Percentiles rank a stretch among this genome's conserved stretches.
Evolutionary conservation across 2,113 vertebrate species (phyloP).

Genomic region (Thalassarche chlororhynchos): DNA sequence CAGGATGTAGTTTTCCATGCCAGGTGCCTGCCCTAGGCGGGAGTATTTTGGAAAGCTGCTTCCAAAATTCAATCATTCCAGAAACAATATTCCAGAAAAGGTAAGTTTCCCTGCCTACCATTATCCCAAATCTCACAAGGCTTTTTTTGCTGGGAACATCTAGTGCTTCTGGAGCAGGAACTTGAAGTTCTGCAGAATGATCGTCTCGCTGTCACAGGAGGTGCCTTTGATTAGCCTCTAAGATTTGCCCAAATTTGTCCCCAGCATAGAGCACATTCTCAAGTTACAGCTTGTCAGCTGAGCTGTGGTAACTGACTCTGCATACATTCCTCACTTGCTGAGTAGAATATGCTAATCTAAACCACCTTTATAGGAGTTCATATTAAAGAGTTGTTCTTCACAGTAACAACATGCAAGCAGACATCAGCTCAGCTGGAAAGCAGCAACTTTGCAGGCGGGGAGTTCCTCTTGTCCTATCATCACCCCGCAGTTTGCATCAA

Average conservation of each 20-base stretch:
- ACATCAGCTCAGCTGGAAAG: not conserved
- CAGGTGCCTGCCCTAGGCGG: not conserved
- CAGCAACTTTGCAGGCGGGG: not conserved
- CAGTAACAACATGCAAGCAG: not conserved
- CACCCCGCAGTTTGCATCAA: not conserved
- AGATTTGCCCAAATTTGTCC: slow-evolving; percentile 46
- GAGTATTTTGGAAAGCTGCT: slow-evolving; percentile 1
- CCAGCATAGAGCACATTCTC: not conserved
- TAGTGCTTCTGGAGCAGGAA: not conserved
- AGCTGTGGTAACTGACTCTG: slow-evolving; percentile 8
- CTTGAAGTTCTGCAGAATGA: not conserved
- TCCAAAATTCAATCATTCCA: not conserved
- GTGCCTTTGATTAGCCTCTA: not conserved
- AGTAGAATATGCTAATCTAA: slow-evolving; percentile 26
- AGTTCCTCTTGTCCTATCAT: not conserved
- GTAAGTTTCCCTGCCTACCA: not conserved
- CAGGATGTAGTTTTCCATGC: not conserved
- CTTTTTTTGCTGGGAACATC: not conserved
- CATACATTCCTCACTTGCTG: not conserved
- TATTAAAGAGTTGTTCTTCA: not conserved
- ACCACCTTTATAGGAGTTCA: not conserved
- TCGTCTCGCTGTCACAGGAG: not conserved
- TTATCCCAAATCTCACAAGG: not conserved
- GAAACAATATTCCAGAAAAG: not conserved
- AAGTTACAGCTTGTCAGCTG: slow-evolving; percentile 28